Evolutionary conservation across 2,797 vertebrate species (phyloP).

Genomic region (Myotis daubentonii): DNA sequence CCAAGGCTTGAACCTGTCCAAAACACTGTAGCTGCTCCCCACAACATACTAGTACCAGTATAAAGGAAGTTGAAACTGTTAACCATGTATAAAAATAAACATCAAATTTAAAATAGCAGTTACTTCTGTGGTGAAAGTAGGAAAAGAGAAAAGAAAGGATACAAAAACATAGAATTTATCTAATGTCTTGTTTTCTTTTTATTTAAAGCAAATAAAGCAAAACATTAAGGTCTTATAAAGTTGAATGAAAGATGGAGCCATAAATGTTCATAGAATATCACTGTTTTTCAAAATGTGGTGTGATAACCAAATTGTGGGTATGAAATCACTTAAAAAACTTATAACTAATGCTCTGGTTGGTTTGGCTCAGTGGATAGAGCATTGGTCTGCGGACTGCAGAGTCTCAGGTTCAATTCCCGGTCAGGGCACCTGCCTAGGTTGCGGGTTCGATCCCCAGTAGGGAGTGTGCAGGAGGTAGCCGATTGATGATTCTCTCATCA

Average conservation of each 20-base stretch:
- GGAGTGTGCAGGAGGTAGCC: too few species aligned
- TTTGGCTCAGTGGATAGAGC: too few species aligned
- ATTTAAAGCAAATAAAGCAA: slow-evolving; percentile 15
- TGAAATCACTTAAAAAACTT: slow-evolving; percentile 8
- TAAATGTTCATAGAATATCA: background rate
- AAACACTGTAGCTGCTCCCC: too few species aligned
- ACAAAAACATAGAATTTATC: background rate
- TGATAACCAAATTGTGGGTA: background rate
- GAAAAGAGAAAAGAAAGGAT: background rate
- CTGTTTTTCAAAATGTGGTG: background rate
- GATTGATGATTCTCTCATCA: too few species aligned
- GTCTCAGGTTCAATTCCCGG: too few species aligned
- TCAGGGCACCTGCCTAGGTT: too few species aligned
- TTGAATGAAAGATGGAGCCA: background rate
- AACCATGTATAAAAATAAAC: background rate
- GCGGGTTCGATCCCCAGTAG: too few species aligned
- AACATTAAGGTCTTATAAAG: slow-evolving; percentile 15
- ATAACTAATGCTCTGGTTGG: background rate
- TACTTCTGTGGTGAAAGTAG: background rate
- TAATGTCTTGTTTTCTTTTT: background rate
- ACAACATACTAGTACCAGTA: background rate
- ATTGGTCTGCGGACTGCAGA: too few species aligned
- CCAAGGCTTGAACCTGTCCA: too few species aligned
- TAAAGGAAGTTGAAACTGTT: background rate
- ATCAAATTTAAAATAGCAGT: slow-evolving; percentile 16